Percentiles rank a stretch among this genome's conserved stretches.
Conservation (phyloP, 1,140 invertebrate genomes). For the Globodera rostochiensis region DNA sequence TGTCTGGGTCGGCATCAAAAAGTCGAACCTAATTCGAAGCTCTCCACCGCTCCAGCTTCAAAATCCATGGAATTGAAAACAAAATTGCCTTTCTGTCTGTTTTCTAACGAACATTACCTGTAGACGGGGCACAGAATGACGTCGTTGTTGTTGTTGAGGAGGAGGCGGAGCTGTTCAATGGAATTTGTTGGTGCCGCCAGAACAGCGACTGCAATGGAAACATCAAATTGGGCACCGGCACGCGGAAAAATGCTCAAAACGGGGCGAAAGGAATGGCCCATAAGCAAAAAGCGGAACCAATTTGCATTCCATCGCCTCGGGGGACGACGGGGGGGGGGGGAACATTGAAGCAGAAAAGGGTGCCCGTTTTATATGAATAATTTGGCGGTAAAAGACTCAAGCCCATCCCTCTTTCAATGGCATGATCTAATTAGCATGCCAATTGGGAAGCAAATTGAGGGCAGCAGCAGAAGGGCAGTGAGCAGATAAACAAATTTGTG, state of each 20-base stretch:
- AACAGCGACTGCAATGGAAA: neutral
- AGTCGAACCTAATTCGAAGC: no score
- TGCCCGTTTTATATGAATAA: no score
- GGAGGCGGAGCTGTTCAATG: neutral
- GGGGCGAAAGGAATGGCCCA: neutral
- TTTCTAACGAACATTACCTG: neutral
- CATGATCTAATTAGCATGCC: slow-evolving; percentile 13
- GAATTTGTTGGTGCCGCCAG: neutral
- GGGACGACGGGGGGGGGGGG: neutral
- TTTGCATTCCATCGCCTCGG: slow-evolving; percentile 2
- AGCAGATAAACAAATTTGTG: slow-evolving; percentile 8
- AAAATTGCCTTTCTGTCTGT: no score
- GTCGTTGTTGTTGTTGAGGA: neutral
- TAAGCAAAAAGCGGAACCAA: neutral
- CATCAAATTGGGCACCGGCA: neutral
- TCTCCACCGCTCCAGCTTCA: no score
- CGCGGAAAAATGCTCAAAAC: neutral
- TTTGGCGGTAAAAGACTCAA: no score
- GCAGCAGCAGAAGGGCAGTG: neutral
- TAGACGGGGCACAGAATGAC: neutral
- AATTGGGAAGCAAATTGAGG: neutral
- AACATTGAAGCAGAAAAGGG: neutral
- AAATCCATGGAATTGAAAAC: no score
- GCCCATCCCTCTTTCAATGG: neutral
- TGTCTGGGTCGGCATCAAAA: no score